Evolutionary conservation across 2,113 vertebrate species (phyloP).

Genomic region (Craseonycteris thonglongyai): DNA sequence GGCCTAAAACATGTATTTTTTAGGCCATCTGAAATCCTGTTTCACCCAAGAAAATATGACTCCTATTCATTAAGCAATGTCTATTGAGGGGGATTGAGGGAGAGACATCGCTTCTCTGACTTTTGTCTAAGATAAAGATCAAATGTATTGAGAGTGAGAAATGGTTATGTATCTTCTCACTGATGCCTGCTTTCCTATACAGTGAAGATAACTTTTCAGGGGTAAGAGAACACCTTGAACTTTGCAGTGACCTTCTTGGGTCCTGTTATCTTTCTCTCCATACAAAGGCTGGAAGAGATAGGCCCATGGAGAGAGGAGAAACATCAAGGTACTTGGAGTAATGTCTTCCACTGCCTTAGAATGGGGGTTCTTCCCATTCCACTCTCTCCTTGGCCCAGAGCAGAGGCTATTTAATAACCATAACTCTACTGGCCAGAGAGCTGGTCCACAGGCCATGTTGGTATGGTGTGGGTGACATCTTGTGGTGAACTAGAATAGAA

Average conservation of each 20-base stretch:
- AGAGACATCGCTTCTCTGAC: too few relatives aligned
- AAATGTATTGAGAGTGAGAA: background rate
- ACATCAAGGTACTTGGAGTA: too few relatives aligned
- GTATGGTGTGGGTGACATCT: constrained; percentile 76
- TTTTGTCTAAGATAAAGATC: too few relatives aligned
- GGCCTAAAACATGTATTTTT: background rate
- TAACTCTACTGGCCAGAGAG: constrained; percentile 63
- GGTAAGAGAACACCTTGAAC: background rate
- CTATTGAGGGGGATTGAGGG: background rate
- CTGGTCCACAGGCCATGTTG: background rate
- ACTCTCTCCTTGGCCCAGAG: background rate
- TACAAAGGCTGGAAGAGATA: background rate
- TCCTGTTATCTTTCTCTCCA: background rate
- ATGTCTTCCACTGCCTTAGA: background rate
- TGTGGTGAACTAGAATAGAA: constrained; percentile 68
- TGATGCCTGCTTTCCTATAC: background rate
- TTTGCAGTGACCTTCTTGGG: background rate
- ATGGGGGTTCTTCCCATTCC: background rate
- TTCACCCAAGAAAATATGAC: background rate
- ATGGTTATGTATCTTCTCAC: accelerated
- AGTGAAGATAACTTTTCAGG: accelerated
- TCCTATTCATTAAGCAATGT: background rate
- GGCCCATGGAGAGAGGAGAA: background rate
- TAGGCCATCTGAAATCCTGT: background rate
- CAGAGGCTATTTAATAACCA: background rate